These are phyloP conservation scores for Hemitrygon akajei DNA, from an alignment of 2,797 vertebrate species.

Conservation along the genomic window DNA sequence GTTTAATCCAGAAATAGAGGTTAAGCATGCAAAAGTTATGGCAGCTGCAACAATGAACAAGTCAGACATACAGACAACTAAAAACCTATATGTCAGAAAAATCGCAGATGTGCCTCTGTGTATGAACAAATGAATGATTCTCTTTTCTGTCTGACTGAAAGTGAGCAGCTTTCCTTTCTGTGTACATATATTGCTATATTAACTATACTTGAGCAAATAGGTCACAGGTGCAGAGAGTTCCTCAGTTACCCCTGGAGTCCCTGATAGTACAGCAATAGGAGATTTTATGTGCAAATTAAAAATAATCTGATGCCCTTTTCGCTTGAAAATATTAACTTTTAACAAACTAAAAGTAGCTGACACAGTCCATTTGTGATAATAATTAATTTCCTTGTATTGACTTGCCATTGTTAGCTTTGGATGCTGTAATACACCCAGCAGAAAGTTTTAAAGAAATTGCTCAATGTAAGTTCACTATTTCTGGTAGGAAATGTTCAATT, in stretches of 20 bases:
- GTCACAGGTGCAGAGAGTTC: slow-evolving; percentile 10
- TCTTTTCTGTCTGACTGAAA: slow-evolving; percentile 20
- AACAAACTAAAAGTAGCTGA: slow-evolving; percentile 10
- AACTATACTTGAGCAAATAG: slow-evolving; percentile 32
- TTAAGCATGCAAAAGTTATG: neutral
- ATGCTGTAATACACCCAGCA: neutral
- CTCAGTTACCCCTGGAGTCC: slow-evolving; percentile 16
- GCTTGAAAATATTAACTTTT: slow-evolving; percentile 24
- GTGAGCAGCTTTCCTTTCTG: slow-evolving; percentile 31
- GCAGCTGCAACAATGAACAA: slow-evolving; percentile 32
- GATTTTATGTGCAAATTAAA: slow-evolving; percentile 2
- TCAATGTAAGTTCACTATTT: neutral
- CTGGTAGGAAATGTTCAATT: neutral
- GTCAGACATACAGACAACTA: slow-evolving; percentile 18
- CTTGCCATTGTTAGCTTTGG: neutral
- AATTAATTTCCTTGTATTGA: slow-evolving; percentile 19
- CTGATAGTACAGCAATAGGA: slow-evolving; percentile 8
- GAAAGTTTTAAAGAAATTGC: neutral
- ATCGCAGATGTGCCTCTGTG: slow-evolving; percentile 24
- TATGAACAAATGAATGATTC: slow-evolving; percentile 30
- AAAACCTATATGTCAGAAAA: slow-evolving; percentile 31
- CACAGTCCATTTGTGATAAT: neutral
- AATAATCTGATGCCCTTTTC: slow-evolving; percentile 12
- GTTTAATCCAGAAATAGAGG: neutral
- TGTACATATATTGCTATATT: slow-evolving; percentile 28